Evolutionary conservation across 2,888 invertebrate species (phyloP), one percentile per base, ranked within the genome.

Genomic region (Mantis religiosa): DNA sequence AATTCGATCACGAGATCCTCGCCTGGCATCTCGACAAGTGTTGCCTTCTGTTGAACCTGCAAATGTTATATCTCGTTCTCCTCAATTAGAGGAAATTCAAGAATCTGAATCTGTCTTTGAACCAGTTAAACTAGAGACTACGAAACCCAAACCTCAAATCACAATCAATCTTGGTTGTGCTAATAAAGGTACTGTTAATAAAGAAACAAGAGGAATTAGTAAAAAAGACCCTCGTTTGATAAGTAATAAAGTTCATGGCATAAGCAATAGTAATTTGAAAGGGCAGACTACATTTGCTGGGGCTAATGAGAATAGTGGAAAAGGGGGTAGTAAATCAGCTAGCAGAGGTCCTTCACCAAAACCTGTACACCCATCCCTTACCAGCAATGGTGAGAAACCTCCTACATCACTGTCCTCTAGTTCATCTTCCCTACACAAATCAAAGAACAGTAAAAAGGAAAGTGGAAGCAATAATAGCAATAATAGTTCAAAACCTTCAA

Each of bases 171-270:
- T 92, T 91, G 87, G 87, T 87, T 87, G 87, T 87, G 91, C 91
- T 92, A 93, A 93, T 93, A 93, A 93, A 93, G 91, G 92, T 92
- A 92, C 92, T 92, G 91, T 92, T 91, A 93, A 92, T 93, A 93
- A 93, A 93, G 91, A 90, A 89, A 89, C 87, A 83, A 90, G 89
- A 89, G 90, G 90, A 89, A 92, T 92, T 91, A 92, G 91, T 92
- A 92, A 92, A 91, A 92, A 92, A 92, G 93, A 93, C 91, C 92
- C 93, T 91, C 93, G 93, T 91, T 92, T 93, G 91, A 91, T 92
- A 91, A 92, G 91, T 92, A 91, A 90, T 89, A 91, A 91, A 87
- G 90, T 90, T 88, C 90, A 90, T 88, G 91, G 90, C 87, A 85
- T 90, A 87, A 86, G 88, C 89, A 89, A 89, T 88, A 86, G 41